phyloP scores from a whole-genome alignment of 2,888 invertebrate genomes.

The Nomada goodeniana region DNA sequence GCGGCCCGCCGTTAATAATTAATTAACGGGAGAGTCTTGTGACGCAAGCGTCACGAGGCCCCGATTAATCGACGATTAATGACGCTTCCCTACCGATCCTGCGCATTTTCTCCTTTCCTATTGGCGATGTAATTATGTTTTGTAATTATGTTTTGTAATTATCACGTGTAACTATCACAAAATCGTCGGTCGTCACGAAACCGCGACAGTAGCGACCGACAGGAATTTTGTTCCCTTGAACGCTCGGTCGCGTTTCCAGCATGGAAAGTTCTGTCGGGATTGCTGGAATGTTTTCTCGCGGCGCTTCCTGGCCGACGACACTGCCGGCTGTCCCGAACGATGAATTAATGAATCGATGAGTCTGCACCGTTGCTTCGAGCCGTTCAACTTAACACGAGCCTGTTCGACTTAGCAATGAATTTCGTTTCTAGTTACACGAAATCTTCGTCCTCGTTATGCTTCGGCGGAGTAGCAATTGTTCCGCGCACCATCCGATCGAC shows the following conservation, averaged over 20 bases:
- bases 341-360: slow-evolving; percentile 16
- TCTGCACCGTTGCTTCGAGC: neutral
- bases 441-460: neutral
- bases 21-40: slow-evolving; percentile 78
- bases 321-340: neutral
- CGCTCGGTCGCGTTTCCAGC: neutral
- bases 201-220: slow-evolving; percentile 8
- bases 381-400: slow-evolving; percentile 3
- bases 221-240: slow-evolving; percentile 31
- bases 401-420: neutral
- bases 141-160: too few species aligned
- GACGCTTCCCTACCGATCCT: slow-evolving; percentile 51
- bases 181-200: slow-evolving; percentile 40
- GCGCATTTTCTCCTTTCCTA: neutral
- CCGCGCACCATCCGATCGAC: neutral
- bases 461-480: neutral
- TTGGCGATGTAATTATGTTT: too few species aligned
- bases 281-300: slow-evolving; percentile 27
- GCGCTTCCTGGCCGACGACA: slow-evolving; percentile 25
- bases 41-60: slow-evolving; percentile 72
- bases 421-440: neutral
- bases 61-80: slow-evolving; percentile 77
- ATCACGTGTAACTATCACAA: slow-evolving; percentile 50
- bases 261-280: slow-evolving; percentile 29
- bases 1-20: slow-evolving; percentile 76